phyloP scores from a whole-genome alignment of 2,888 invertebrate genomes.

The Sympetrum striolatum region DNA sequence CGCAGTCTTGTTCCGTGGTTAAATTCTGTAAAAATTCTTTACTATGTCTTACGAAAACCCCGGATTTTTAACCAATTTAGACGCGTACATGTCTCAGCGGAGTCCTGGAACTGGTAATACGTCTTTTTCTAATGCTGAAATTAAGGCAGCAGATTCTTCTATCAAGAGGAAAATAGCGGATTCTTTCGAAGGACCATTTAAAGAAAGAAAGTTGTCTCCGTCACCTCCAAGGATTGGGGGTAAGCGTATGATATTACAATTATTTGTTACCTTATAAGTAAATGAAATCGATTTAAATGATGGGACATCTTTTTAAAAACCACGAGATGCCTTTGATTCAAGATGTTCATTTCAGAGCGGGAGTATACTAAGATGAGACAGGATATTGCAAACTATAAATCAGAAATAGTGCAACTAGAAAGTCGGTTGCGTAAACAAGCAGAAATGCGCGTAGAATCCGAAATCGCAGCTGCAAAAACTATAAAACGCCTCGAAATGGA shows the following conservation, averaged over 20 bases:
- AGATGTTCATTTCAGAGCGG: not conserved
- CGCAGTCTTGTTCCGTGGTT: too few relatives aligned
- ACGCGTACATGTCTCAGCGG: not conserved
- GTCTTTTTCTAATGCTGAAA: not conserved
- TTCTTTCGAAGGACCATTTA: not conserved
- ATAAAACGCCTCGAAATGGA: constrained; percentile 59
- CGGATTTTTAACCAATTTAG: not conserved
- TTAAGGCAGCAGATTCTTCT: not conserved
- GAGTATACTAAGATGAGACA: constrained; percentile 9
- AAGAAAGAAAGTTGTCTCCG: not conserved
- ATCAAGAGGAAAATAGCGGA: not conserved
- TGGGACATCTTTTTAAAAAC: too few relatives aligned
- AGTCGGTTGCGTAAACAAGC: constrained; percentile 72
- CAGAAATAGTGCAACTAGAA: constrained; percentile 65
- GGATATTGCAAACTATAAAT: not conserved
- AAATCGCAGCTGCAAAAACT: constrained; percentile 76
- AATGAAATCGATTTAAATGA: too few relatives aligned
- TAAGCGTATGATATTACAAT: not conserved
- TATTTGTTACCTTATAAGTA: not conserved
- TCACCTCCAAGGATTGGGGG: not conserved
- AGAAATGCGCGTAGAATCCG: constrained; percentile 73
- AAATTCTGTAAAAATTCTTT: not conserved
- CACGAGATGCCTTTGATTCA: not conserved
- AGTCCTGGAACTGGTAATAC: not conserved
- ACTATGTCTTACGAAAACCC: constrained; percentile 1